Percentiles rank a stretch among this genome's conserved stretches.
Conservation (phyloP, 2,888 invertebrate species). For the Mythimna loreyi region DNA sequence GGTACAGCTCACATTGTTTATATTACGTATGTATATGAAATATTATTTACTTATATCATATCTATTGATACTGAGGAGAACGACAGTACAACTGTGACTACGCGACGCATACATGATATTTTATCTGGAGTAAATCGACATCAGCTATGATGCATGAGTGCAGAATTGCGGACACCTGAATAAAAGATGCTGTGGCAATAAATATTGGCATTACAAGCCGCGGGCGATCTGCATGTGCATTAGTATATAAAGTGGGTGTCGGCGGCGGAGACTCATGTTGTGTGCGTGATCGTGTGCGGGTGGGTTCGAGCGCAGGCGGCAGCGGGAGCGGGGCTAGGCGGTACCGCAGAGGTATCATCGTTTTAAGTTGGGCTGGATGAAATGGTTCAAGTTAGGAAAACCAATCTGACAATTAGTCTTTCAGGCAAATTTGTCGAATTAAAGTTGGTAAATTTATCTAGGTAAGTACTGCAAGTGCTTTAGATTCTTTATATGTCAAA, state of each 20-base stretch:
- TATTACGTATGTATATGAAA: too few relatives aligned
- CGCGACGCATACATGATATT: neutral
- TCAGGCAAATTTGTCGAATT: too few relatives aligned
- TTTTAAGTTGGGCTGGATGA: neutral
- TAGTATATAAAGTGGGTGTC: conserved; percentile 52
- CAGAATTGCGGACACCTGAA: conserved; percentile 32
- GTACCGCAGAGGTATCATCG: accelerated
- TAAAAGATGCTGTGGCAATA: conserved; percentile 51
- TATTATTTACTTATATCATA: neutral
- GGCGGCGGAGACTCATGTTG: conserved; percentile 44
- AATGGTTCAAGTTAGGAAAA: neutral
- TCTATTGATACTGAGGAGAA: neutral
- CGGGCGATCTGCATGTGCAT: conserved; percentile 57
- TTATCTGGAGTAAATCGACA: conserved; percentile 24
- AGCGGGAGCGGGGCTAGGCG: neutral
- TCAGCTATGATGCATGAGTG: conserved; percentile 11
- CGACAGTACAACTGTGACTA: neutral
- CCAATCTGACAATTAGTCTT: too few relatives aligned
- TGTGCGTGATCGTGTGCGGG: conserved; percentile 36
- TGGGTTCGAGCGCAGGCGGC: neutral
- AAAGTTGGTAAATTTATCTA: too few relatives aligned
- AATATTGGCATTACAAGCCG: conserved; percentile 50
- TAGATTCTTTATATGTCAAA: neutral
- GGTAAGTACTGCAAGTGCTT: neutral
- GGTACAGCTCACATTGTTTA: neutral